phyloP scores from a whole-genome alignment of 2,113 vertebrate species.

The Fregata magnificens region DNA sequence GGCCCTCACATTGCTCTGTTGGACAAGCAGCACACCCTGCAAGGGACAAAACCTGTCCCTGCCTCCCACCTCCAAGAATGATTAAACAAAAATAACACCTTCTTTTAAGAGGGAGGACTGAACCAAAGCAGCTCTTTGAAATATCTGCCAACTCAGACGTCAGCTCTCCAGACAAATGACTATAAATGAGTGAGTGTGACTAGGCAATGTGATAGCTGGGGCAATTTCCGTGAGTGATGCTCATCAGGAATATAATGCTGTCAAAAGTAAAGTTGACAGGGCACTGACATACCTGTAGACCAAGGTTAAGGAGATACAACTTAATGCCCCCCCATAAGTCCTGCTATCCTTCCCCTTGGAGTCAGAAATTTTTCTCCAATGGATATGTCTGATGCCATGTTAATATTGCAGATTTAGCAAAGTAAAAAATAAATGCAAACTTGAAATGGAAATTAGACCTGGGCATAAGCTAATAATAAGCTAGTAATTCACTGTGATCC shows the following conservation, averaged over 20 bases:
- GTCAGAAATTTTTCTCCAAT: neutral
- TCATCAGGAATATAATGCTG: neutral
- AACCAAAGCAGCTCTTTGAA: slow-evolving; percentile 18
- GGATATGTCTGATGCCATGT: neutral
- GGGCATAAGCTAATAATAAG: neutral
- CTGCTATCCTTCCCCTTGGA: neutral
- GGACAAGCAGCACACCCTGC: neutral
- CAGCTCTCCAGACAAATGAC: neutral
- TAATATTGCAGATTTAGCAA: neutral
- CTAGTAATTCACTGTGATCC: neutral
- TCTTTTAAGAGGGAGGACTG: neutral
- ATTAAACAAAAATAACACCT: neutral
- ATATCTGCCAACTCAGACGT: neutral
- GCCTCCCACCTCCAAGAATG: neutral
- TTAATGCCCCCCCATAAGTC: neutral
- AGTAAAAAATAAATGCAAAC: neutral
- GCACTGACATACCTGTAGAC: neutral
- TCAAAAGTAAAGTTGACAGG: neutral
- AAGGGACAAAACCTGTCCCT: neutral
- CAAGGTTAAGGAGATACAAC: neutral
- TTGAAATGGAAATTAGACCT: neutral
- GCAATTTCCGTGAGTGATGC: neutral
- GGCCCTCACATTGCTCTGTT: neutral
- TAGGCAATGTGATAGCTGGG: neutral
- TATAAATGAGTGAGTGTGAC: neutral